Evolutionary conservation across 2,888 invertebrate genomes (phyloP), one percentile per base, ranked within the genome.

Genomic region (Atrina japonica): DNA sequence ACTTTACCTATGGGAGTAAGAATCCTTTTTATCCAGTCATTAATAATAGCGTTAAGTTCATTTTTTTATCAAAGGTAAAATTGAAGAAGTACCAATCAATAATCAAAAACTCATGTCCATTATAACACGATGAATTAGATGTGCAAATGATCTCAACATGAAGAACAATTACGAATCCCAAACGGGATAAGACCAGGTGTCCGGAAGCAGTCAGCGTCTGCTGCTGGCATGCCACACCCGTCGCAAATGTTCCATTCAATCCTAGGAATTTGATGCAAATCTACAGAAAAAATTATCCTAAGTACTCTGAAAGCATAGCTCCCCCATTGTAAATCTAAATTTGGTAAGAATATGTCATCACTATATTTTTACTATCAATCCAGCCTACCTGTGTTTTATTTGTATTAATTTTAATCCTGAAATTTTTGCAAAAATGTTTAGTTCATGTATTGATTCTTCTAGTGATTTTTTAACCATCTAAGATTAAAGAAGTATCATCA

Each of bases 401-500:
- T 41, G 16, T 3, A 23, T 29, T 27, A 2, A 45, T 11, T 18
- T 18, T 25, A 45, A 6, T 16, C 59, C 43, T 16, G 59, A 53
- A 18, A 53, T 25, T 53, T 53, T 30, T 25, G 30, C 14, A 29
- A 53, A 53, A 25, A 29, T 18, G 6, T 1, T 25, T 25, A 53
- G 5, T 3, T n/a, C 30, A 0, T 18, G 3, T 27, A 53, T 11
- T 9, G 29, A 18, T 53, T 6, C 27, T 53, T 30, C 2, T 27
- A 53, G 18, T 16, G 53, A 53, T 9, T 27, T 29, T 53, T 3
- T n/a, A n/a, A 6, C 53, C 53, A 53, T 53, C 53, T 0, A 53
- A n/a, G 3, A 53, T 27, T 14, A 53, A 18, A 27, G 29, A 27
- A 29, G 53, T 53, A 30, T 53, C 27, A n/a, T 30, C 53, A 30